These are phyloP conservation scores for Rhadinocentrus ornatus DNA, from an alignment of 2,797 vertebrate species.

Conservation along the genomic window DNA sequence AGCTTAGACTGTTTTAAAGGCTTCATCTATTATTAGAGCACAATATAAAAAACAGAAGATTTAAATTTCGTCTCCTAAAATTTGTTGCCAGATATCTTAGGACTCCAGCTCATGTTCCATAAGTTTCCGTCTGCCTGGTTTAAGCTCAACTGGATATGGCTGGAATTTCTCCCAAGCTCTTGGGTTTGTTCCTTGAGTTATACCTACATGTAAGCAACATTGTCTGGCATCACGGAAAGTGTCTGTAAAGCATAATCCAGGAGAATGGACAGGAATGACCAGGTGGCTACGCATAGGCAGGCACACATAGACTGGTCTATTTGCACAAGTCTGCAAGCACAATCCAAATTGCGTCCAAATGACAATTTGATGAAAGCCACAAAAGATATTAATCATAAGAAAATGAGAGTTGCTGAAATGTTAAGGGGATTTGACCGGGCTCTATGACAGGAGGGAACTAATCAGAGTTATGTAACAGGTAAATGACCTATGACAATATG, in stretches of 20 bases:
- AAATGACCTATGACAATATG: not conserved
- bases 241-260: conserved; percentile 27
- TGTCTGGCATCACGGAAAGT: conserved; percentile 20
- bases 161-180: conserved; percentile 18
- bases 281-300: conserved; percentile 34
- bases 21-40: conserved; percentile 22
- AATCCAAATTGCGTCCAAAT: conserved; percentile 41
- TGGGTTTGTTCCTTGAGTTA: conserved; percentile 24
- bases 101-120: conserved; percentile 64
- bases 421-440: conserved; percentile 46
- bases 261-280: conserved; percentile 42
- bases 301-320: conserved; percentile 12
- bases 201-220: conserved; percentile 51
- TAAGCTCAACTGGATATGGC: conserved; percentile 15
- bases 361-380: conserved; percentile 65
- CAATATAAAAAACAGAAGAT: conserved; percentile 43
- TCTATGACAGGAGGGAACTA: conserved; percentile 20
- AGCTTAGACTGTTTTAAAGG: conserved; percentile 8
- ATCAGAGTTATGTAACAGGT: conserved; percentile 43
- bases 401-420: conserved; percentile 63
- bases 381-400: conserved; percentile 50
- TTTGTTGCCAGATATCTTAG: conserved; percentile 23
- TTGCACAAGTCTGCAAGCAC: not conserved
- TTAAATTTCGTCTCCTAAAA: conserved; percentile 27
- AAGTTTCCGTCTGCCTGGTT: conserved; percentile 53